Percentiles rank a stretch among this genome's conserved stretches.
phyloP scores from a whole-genome alignment of 2,797 vertebrate species.

The Acanthurus leucopareius region DNA sequence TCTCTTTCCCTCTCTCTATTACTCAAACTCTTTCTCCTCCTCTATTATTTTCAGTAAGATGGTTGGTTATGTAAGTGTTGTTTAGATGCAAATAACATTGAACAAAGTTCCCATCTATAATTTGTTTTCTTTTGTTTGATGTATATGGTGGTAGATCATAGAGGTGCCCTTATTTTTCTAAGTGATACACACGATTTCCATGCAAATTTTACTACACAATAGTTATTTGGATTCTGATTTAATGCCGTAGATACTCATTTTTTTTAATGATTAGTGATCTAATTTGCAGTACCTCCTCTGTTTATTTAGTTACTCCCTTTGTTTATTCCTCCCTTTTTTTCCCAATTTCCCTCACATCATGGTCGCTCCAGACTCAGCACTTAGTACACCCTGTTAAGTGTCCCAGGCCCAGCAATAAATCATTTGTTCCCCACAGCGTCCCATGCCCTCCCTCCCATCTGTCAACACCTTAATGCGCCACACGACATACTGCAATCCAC shows the following conservation, averaged over 20 bases:
- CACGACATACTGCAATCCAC: conserved; percentile 76
- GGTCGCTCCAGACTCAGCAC: conserved; percentile 74
- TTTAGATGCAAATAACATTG: conserved; percentile 48
- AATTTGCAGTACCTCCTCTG: conserved; percentile 4
- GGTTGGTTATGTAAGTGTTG: conserved; percentile 9
- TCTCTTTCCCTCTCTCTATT: background rate
- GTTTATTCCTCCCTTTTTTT: conserved; percentile 48
- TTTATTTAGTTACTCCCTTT: conserved; percentile 36
- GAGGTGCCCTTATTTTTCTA: conserved; percentile 3
- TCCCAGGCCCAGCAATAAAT: conserved; percentile 79
- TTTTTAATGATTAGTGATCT: conserved; percentile 17
- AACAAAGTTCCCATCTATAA: conserved; percentile 16
- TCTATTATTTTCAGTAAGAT: background rate
- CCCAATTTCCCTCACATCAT: conserved; percentile 60
- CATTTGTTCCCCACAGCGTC: conserved; percentile 76
- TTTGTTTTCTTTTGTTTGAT: conserved; percentile 24
- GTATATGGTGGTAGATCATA: background rate
- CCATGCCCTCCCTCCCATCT: conserved; percentile 81
- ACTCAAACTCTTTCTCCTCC: too few relatives aligned
- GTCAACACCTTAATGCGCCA: conserved; percentile 80
- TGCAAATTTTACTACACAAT: conserved; percentile 5
- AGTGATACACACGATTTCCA: conserved; percentile 6
- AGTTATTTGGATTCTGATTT: conserved; percentile 21
- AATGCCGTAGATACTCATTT: conserved; percentile 22
- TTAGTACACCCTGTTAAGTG: conserved; percentile 76